Evolutionary conservation across 2,113 vertebrate genomes (phyloP).

Genomic region (Toxotes chatareus): DNA sequence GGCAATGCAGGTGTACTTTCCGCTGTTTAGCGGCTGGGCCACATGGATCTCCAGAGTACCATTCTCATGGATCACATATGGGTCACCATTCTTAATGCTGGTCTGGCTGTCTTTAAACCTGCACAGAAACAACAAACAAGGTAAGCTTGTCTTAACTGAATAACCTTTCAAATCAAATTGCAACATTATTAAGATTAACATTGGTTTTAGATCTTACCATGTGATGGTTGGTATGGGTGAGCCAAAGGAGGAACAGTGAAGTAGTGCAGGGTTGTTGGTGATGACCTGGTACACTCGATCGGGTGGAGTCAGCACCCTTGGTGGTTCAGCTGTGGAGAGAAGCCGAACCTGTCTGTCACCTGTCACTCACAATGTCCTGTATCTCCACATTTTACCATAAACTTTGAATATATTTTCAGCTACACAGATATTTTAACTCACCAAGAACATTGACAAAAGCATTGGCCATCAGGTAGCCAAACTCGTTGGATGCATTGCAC

Average conservation of each 20-base stretch:
- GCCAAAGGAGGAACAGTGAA: slow-evolving; percentile 94
- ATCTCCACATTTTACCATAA: not conserved
- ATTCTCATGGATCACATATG: slow-evolving; percentile 91
- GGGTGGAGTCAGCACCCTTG: slow-evolving; percentile 90
- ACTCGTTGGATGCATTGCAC: slow-evolving; percentile 96
- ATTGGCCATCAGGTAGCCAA: slow-evolving; percentile 94
- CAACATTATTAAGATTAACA: too few relatives aligned
- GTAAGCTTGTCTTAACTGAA: too few relatives aligned
- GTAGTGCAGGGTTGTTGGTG: slow-evolving; percentile 86
- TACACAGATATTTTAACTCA: slow-evolving; percentile 76
- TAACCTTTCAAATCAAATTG: too few relatives aligned
- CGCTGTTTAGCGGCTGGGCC: slow-evolving; percentile 88
- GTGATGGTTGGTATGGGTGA: slow-evolving; percentile 93
- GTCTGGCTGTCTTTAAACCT: slow-evolving; percentile 94
- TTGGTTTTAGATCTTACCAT: slow-evolving; percentile 84
- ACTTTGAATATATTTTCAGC: not conserved
- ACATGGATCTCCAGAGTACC: slow-evolving; percentile 93
- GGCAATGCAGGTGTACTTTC: slow-evolving; percentile 94
- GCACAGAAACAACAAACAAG: not conserved
- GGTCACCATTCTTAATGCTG: slow-evolving; percentile 86
- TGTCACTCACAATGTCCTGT: not conserved
- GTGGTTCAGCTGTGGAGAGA: slow-evolving; percentile 88
- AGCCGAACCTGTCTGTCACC: not conserved
- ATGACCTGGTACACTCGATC: slow-evolving; percentile 93
- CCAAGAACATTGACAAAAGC: slow-evolving; percentile 96